Evolutionary conservation across 2,888 invertebrate genomes (phyloP), one percentile per base, ranked within the genome.

Genomic region (Leptinotarsa rubiginosa): DNA sequence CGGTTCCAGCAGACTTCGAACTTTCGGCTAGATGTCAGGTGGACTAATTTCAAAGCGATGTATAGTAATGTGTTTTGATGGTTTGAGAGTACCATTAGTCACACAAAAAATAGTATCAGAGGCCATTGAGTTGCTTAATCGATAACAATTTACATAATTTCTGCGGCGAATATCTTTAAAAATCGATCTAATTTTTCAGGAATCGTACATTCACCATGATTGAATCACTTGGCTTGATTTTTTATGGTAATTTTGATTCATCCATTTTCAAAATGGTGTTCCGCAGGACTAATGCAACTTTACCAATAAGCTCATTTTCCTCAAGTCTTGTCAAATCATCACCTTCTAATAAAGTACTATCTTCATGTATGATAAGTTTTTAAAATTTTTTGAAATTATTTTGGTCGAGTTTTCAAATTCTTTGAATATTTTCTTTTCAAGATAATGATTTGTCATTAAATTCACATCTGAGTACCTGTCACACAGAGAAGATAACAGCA

Each of bases 91-190:
- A 1, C 22, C 82, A 77, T 82, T 82, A 49, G 62, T 71, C 1
- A 79, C 81, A 71, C 75, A 77, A 75, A 79, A 83, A 73, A 83
- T 81, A 56, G 56, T 7, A 56, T 56, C 56, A 20, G 56, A 20
- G 20, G 20, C 67, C 50, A 72, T 66, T 66, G 72, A 66, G 66
- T 66, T 65, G 66, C 66, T 56, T 15, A 56, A 56, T 56, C 64
- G 18, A 62, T 69, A 54, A 69, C 25, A 67, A 54, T 56, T 70
- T 22, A 22, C 54, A 73, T 70, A 54, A 65, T 72, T 47, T 65
- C 72, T 72, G 65, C 69, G 69, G 18, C 75, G 15, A 68, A 68
- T 52, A 72, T 69, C 68, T 75, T 66, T 68, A 69, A 75, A 56
- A 75, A 69, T 59, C 62, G 69, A 69, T 75, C 65, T 59, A 75